phyloP scores from a whole-genome alignment of 2,797 vertebrate species.

The Lateolabrax maculatus region DNA sequence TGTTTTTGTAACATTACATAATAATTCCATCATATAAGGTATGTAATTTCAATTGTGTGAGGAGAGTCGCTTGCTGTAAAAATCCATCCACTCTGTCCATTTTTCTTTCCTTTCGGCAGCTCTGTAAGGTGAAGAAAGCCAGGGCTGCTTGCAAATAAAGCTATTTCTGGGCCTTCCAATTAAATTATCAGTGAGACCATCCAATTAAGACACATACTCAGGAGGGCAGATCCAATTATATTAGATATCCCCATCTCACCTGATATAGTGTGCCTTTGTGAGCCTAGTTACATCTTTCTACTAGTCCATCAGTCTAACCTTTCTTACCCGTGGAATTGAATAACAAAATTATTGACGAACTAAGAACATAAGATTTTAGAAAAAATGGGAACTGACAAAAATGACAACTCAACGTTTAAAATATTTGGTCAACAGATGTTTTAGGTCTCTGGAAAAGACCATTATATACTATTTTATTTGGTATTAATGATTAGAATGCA shows the following conservation, averaged over 20 bases:
- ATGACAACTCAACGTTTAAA: background rate
- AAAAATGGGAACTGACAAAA: background rate
- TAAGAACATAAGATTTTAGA: background rate
- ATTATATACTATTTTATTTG: background rate
- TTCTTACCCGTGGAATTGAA: background rate
- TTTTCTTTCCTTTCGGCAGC: constrained; percentile 6
- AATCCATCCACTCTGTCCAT: background rate
- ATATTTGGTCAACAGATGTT: background rate
- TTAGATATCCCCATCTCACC: background rate
- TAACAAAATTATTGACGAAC: background rate
- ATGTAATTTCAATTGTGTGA: background rate
- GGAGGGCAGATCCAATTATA: background rate
- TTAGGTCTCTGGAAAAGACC: background rate
- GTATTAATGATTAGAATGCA: background rate
- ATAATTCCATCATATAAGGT: background rate
- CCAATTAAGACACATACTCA: background rate
- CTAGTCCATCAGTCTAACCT: background rate
- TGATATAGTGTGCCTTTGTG: background rate
- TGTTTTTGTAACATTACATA: constrained; percentile 1
- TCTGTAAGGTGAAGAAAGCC: background rate
- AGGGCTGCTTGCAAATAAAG: constrained; percentile 10
- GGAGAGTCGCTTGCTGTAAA: background rate
- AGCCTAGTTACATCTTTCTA: background rate
- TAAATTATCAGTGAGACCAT: constrained; percentile 24
- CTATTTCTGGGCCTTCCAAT: constrained; percentile 23